Conservation (phyloP, 2,888 invertebrate species). For the Nipponacmea schrenckii region DNA sequence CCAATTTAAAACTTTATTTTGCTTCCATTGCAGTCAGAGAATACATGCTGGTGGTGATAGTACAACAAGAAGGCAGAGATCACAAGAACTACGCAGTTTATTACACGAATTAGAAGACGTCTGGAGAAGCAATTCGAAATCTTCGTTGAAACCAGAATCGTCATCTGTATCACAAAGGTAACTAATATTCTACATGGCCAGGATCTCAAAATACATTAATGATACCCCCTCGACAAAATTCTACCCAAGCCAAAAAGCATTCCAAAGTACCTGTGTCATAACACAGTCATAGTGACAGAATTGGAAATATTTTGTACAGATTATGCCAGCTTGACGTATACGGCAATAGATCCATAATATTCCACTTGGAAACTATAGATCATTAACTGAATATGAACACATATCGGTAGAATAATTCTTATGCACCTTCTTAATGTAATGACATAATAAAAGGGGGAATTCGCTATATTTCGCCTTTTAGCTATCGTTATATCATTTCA, state of each 20-base stretch:
- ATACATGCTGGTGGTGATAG: background rate
- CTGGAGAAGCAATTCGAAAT: background rate
- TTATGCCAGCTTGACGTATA: background rate
- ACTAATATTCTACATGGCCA: background rate
- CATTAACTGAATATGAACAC: too few relatives aligned
- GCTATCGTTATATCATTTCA: too few relatives aligned
- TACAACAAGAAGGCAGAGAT: constrained; percentile 7
- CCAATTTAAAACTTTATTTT: too few relatives aligned
- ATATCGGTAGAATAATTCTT: too few relatives aligned
- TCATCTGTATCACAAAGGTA: background rate
- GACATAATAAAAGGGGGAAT: too few relatives aligned
- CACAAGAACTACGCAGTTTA: constrained; percentile 9
- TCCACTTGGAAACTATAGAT: too few relatives aligned
- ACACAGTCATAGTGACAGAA: background rate
- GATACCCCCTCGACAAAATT: too few relatives aligned
- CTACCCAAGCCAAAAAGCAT: too few relatives aligned
- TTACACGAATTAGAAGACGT: constrained; percentile 13
- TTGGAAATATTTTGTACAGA: background rate
- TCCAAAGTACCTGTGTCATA: too few relatives aligned
- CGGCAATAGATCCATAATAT: background rate
- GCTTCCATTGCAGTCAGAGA: background rate
- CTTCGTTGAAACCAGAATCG: background rate
- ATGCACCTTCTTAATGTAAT: too few relatives aligned
- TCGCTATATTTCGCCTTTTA: too few relatives aligned
- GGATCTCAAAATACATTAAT: too few relatives aligned